phyloP scores from a whole-genome alignment of 2,888 invertebrate species.

The Tinea semifulvella region DNA sequence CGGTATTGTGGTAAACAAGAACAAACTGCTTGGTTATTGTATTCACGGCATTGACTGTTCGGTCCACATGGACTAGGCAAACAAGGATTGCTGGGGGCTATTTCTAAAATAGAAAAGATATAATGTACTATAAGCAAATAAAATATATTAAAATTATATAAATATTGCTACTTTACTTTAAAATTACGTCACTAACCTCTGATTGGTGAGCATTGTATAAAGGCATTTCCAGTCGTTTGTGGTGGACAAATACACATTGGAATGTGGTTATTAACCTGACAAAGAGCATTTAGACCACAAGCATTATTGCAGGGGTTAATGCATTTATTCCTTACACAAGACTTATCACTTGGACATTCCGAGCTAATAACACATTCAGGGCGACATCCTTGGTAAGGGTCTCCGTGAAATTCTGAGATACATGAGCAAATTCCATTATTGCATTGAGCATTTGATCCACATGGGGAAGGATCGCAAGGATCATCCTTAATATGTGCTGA shows the following conservation, averaged over 20 bases:
- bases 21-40: slow-evolving; percentile 72
- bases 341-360: slow-evolving; percentile 74
- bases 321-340: slow-evolving; percentile 76
- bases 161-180: slow-evolving; percentile 1
- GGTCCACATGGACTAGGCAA: slow-evolving; percentile 71
- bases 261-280: slow-evolving; percentile 78
- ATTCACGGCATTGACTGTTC: slow-evolving; percentile 69
- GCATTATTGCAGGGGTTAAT: slow-evolving; percentile 77
- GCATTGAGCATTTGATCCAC: slow-evolving; percentile 71
- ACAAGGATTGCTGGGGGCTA: slow-evolving; percentile 63
- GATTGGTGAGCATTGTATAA: slow-evolving; percentile 70
- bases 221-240: slow-evolving; percentile 76
- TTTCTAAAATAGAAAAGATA: slow-evolving; percentile 30
- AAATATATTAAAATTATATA: slow-evolving; percentile 1
- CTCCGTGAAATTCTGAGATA: slow-evolving; percentile 68
- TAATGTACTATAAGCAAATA: not conserved
- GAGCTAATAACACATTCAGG: slow-evolving; percentile 79
- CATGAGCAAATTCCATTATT: slow-evolving; percentile 69
- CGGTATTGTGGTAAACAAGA: slow-evolving; percentile 71
- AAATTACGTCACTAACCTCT: slow-evolving; percentile 43
- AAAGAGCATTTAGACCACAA: slow-evolving; percentile 79
- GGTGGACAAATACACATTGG: slow-evolving; percentile 79
- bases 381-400: slow-evolving; percentile 74
- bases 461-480: slow-evolving; percentile 72
- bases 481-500: slow-evolving; percentile 45